These are phyloP conservation scores for Scotopteryx bipunctaria DNA, from an alignment of 2,888 invertebrate species.

Conservation along the genomic window DNA sequence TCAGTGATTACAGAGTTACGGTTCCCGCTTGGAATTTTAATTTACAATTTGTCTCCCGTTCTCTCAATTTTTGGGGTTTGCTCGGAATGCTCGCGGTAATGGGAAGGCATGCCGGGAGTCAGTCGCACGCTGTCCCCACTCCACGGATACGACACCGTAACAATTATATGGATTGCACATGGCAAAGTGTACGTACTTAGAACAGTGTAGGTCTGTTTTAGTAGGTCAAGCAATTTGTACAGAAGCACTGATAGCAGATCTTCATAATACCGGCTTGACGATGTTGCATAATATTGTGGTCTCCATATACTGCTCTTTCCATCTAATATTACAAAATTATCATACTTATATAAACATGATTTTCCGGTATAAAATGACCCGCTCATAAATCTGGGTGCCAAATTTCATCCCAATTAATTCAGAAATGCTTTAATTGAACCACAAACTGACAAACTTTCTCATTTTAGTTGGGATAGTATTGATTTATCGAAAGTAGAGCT, in stretches of 20 bases:
- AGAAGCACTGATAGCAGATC: conserved; percentile 7
- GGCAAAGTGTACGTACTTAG: conserved; percentile 33
- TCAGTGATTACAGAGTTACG: conserved; percentile 44
- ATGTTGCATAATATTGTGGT: background rate
- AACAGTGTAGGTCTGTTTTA: conserved; percentile 12
- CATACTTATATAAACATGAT: conserved; percentile 24
- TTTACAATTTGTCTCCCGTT: conserved; percentile 62
- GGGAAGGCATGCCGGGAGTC: conserved; percentile 61
- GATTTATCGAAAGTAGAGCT: conserved; percentile 27
- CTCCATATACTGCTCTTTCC: conserved; percentile 9
- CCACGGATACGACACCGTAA: conserved; percentile 40
- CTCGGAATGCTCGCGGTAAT: conserved; percentile 63
- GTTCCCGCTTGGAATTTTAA: conserved; percentile 65
- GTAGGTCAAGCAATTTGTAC: conserved; percentile 9
- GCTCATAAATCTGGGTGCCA: conserved; percentile 23
- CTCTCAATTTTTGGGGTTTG: conserved; percentile 60
- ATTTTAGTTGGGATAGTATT: conserved; percentile 26
- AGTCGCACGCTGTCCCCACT: conserved; percentile 66
- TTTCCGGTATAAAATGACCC: conserved; percentile 20
- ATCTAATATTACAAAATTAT: conserved; percentile 21
- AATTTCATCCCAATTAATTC: conserved; percentile 29
- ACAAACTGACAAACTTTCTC: conserved; percentile 27
- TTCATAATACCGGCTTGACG: background rate
- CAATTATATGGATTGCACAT: conserved; percentile 53
- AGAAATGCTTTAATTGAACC: conserved; percentile 19